Base-by-base conservation (phyloP, 1,140 invertebrate species). In the Brachionus koreanus region DNA sequence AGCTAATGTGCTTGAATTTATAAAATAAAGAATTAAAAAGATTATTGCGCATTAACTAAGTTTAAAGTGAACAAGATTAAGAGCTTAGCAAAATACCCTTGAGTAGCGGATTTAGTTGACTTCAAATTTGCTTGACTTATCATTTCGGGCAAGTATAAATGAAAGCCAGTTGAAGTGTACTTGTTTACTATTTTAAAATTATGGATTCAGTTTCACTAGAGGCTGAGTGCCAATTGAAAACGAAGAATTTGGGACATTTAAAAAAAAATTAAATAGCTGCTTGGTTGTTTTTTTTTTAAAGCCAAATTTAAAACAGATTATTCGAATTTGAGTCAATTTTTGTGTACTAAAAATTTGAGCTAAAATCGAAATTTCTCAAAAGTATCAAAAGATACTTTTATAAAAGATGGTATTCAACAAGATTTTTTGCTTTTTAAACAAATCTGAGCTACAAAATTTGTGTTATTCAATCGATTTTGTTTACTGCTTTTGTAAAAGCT, bases 1-100 rank as follows among this genome's bases (percentile, higher is more conserved):
- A 57, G 49, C n/a, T 23, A 57, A 57, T 57, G 49, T 57, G 49
- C 7, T 7, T 23, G 5, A 57, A 19, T 23, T 57, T 16, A n/a
- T 57, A 57, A 57, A 57, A 57, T 57, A 57, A 57, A 57, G 49
- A 57, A 57, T 57, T 57, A 57, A 57, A 57, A 57, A 57, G 49
- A 57, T 57, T 57, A 57, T 19, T 57, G 19, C 49, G 49, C n/a
- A 57, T 57, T 57, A 57, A 57, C n/a, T 57, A 19, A 57, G n/a
- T 57, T 57, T 57, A 57, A 57, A 9, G 49, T 57, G 49, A 57
- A 19, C 49, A 16, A 23, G 49, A 57, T 57, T 57, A 57, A 57
- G 19, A 57, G 49, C 49, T 57, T 57, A 57, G 49, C 6, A 57
- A 57, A 57, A 19, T 19, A 57, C 49, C 49, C 49, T 57, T 57